These are phyloP conservation scores for Pygoscelis adeliae DNA, from an alignment of 2,113 vertebrate species.

Conservation along the genomic window DNA sequence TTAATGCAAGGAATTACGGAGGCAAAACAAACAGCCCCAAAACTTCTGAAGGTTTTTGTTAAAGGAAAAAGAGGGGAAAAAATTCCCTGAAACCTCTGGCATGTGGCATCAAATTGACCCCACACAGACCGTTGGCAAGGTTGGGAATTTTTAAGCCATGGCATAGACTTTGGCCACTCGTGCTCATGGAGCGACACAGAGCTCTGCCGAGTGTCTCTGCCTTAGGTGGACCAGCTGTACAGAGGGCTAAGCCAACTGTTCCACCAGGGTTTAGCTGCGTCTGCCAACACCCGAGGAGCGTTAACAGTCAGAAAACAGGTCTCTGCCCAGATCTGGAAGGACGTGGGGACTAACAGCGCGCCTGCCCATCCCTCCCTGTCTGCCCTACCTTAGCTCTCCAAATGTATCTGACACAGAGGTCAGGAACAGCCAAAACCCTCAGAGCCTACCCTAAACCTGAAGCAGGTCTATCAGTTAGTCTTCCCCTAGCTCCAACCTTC, in stretches of 20 bases:
- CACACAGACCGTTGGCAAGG: background rate
- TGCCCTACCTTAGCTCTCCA: background rate
- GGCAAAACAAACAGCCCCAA: background rate
- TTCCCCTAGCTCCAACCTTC: background rate
- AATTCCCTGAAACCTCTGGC: background rate
- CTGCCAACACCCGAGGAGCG: background rate
- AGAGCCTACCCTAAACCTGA: background rate
- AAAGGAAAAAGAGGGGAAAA: background rate
- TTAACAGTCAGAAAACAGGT: background rate
- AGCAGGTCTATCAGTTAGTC: background rate
- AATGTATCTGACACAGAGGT: background rate
- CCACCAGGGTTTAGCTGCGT: background rate
- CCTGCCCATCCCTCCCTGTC: background rate
- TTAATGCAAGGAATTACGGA: background rate
- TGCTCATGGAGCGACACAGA: background rate
- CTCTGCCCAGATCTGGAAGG: background rate
- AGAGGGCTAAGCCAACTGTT: background rate
- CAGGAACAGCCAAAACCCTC: background rate
- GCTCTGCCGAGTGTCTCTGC: background rate
- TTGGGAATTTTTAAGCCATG: background rate
- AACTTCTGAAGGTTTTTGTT: background rate
- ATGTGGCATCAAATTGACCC: background rate
- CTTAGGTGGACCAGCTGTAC: background rate
- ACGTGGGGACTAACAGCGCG: background rate
- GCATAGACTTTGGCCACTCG: background rate